These are phyloP conservation scores for Diadegma fenestrale DNA, from an alignment of 2,888 invertebrate species.

Conservation along the genomic window DNA sequence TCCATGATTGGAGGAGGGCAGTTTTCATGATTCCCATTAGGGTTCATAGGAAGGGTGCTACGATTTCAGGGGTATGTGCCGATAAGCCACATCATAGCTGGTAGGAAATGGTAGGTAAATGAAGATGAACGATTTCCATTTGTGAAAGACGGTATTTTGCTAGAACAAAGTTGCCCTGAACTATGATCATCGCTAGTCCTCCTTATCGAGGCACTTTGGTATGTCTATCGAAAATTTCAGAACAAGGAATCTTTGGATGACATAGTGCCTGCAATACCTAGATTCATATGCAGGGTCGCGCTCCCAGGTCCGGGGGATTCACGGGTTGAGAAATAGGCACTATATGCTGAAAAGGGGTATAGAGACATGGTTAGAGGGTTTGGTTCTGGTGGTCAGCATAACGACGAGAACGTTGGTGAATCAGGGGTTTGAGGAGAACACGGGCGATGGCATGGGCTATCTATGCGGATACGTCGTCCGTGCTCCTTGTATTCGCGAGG, in stretches of 20 bases:
- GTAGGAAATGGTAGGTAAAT: background rate
- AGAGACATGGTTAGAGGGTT: constrained; percentile 44
- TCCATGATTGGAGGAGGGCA: constrained; percentile 15
- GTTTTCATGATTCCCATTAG: constrained; percentile 17
- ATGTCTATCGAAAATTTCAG: constrained; percentile 45
- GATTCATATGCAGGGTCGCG: constrained; percentile 42
- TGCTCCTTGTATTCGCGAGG: constrained; percentile 76
- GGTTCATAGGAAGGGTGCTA: background rate
- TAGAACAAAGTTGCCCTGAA: background rate
- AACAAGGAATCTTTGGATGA: constrained; percentile 44
- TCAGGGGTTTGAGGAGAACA: constrained; percentile 51
- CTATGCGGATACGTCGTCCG: constrained; percentile 78
- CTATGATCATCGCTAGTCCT: background rate
- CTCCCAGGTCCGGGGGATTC: constrained; percentile 55
- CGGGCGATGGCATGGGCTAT: constrained; percentile 73
- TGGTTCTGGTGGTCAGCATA: constrained; percentile 58
- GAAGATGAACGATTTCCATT: background rate
- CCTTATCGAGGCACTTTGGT: constrained; percentile 8
- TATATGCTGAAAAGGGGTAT: constrained; percentile 55
- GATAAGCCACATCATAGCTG: background rate
- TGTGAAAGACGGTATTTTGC: background rate
- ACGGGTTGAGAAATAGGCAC: constrained; percentile 20
- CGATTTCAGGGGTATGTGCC: constrained; percentile 1
- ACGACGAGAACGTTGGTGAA: constrained; percentile 53
- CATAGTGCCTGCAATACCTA: constrained; percentile 41